These are phyloP conservation scores for Eulacestoma nigropectus DNA, from an alignment of 2,113 vertebrate genomes.

Conservation along the genomic window DNA sequence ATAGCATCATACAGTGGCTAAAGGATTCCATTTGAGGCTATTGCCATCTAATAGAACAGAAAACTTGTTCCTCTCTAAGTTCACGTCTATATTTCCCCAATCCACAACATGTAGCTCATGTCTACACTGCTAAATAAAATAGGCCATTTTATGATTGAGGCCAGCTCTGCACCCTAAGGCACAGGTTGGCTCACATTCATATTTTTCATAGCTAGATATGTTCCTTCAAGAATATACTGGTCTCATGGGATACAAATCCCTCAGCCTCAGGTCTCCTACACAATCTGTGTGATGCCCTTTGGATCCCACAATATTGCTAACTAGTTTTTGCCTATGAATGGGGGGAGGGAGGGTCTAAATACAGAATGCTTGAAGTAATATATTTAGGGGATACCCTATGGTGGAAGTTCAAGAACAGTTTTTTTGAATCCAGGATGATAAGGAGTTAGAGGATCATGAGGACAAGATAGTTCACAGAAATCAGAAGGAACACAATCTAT, in stretches of 20 bases:
- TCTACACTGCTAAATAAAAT: background rate
- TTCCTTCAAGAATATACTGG: background rate
- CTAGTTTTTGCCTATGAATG: background rate
- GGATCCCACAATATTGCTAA: background rate
- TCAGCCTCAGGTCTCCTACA: background rate
- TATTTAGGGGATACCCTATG: background rate
- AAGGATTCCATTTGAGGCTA: background rate
- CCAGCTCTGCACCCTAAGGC: background rate
- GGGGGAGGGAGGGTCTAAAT: fast-evolving
- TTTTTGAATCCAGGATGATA: background rate
- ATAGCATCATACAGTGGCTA: background rate
- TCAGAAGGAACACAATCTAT: fast-evolving
- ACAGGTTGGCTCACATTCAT: background rate
- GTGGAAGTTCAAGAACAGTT: background rate
- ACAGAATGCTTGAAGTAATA: background rate
- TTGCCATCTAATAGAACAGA: background rate
- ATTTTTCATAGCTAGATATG: background rate
- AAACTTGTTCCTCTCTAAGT: background rate
- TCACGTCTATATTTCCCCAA: background rate
- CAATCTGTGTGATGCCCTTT: background rate
- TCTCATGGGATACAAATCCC: background rate
- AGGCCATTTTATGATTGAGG: too few relatives aligned
- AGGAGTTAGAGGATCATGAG: background rate
- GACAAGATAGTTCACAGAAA: background rate
- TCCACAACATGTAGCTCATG: background rate